These are phyloP conservation scores for Callaeas wilsoni DNA, from an alignment of 2,113 vertebrate genomes.

Conservation along the genomic window DNA sequence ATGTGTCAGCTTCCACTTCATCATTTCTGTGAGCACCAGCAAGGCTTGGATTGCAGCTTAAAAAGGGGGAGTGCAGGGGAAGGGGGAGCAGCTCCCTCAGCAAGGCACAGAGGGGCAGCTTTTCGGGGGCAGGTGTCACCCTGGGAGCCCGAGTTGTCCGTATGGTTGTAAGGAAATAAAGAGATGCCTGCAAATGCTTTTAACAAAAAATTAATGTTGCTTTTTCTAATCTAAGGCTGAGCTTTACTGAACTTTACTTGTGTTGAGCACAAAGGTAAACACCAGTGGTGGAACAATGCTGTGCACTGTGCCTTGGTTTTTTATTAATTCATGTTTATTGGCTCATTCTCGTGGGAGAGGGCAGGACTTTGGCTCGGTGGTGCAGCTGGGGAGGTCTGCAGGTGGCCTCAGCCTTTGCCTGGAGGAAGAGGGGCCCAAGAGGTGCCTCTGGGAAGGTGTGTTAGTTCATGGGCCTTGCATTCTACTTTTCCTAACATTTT, in stretches of 20 bases:
- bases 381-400: background rate
- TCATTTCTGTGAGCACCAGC: background rate
- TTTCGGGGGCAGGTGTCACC: background rate
- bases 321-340: background rate
- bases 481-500: background rate
- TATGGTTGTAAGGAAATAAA: background rate
- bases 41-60: background rate
- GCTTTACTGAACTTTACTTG: background rate
- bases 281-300: background rate
- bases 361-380: background rate
- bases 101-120: background rate
- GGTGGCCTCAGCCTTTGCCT: background rate
- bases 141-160: rapidly evolving
- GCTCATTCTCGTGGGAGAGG: background rate
- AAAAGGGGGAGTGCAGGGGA: background rate
- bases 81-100: background rate
- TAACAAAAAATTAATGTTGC: background rate
- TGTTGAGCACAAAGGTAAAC: background rate
- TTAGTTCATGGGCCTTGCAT: background rate
- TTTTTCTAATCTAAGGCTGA: background rate
- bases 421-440: background rate
- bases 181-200: background rate
- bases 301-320: background rate
- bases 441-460: background rate
- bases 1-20: background rate